Percentiles rank a stretch among this genome's conserved stretches.
Evolutionary conservation across 2,888 invertebrate species (phyloP).

Genomic region (Callosobruchus maculatus): DNA sequence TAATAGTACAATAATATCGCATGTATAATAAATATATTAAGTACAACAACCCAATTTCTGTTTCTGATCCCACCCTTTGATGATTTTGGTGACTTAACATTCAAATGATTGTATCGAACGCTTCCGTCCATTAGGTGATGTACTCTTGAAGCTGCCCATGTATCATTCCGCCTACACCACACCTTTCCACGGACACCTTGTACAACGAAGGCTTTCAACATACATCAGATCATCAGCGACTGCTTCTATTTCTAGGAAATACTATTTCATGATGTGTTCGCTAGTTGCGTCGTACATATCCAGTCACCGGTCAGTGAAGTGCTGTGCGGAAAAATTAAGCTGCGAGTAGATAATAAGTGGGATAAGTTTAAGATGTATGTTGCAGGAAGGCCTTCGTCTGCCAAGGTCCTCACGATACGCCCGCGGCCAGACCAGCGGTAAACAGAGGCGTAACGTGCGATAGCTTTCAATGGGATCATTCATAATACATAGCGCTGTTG

Average conservation of each 20-base stretch:
- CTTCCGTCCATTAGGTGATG: not conserved
- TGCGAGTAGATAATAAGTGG: slow-evolving; percentile 31
- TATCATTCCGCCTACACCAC: not conserved
- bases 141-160: not conserved
- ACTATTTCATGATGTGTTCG: not conserved
- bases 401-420: slow-evolving; percentile 41
- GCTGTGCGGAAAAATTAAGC: slow-evolving; percentile 4
- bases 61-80: too few relatives aligned
- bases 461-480: not conserved
- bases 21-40: too few relatives aligned
- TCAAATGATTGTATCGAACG: too few relatives aligned
- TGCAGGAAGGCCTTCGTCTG: slow-evolving; percentile 39
- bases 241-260: not conserved
- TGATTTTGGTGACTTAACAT: too few relatives aligned
- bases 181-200: not conserved
- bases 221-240: not conserved
- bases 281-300: not conserved
- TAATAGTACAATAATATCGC: too few relatives aligned
- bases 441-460: not conserved
- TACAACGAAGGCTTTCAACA: not conserved
- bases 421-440: slow-evolving; percentile 19
- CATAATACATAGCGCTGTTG: too few relatives aligned
- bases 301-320: not conserved
- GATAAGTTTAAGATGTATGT: slow-evolving; percentile 38
- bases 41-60: too few relatives aligned